These are phyloP conservation scores for Umimayanthus chanpuru DNA, from an alignment of 92 coral and sea anemone genomes.

Conservation along the genomic window DNA sequence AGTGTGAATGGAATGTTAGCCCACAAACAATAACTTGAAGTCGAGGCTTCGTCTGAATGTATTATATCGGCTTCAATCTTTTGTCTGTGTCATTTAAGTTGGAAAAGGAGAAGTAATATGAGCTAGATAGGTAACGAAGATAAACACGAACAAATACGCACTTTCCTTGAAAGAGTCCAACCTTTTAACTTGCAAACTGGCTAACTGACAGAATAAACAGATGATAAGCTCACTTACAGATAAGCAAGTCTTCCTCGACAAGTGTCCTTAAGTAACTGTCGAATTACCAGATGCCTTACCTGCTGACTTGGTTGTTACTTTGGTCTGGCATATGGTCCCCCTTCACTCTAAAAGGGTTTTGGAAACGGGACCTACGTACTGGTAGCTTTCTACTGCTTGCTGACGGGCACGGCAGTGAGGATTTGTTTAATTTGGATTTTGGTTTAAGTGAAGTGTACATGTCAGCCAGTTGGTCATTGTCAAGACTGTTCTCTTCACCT, in stretches of 20 bases:
- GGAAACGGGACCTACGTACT: conserved; percentile 49
- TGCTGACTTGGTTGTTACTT: conserved; percentile 16
- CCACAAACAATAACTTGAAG: no score
- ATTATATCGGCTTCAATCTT: no score
- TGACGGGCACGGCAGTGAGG: neutral
- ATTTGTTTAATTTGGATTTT: conserved; percentile 15
- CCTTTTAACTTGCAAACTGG: no score
- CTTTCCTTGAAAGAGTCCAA: no score
- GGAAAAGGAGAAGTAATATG: no score
- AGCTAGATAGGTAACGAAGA: no score
- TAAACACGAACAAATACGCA: no score
- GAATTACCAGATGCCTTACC: neutral
- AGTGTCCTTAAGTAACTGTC: no score
- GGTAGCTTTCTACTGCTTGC: conserved; percentile 1
- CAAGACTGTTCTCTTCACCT: conserved; percentile 63
- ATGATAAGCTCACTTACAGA: neutral
- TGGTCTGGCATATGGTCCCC: neutral
- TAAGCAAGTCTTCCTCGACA: no score
- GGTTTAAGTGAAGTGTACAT: conserved; percentile 70
- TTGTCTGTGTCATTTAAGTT: no score
- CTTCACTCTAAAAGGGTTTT: conserved; percentile 65
- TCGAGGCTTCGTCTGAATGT: no score
- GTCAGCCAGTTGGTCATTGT: conserved; percentile 61
- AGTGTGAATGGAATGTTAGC: no score
- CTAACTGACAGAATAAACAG: neutral